Percentiles rank a stretch among this genome's conserved stretches.
phyloP scores from a whole-genome alignment of 2,888 invertebrate species.

The Brenthis hecate region DNA sequence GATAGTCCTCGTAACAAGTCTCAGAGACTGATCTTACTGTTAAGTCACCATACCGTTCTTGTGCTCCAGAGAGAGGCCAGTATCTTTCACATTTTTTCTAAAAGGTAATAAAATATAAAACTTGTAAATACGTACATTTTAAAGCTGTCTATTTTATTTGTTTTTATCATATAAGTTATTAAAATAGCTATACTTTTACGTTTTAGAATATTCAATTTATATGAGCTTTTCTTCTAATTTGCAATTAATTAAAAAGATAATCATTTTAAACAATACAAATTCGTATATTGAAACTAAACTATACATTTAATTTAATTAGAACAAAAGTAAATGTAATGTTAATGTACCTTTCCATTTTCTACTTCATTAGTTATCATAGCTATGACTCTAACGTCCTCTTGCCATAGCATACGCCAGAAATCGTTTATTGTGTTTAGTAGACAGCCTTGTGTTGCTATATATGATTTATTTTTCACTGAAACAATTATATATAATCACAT shows the following conservation, averaged over 20 bases:
- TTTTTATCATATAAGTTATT: too few relatives aligned
- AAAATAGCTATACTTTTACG: too few relatives aligned
- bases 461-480: constrained; percentile 83
- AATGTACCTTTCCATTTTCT: constrained; percentile 90
- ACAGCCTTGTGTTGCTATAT: constrained; percentile 97
- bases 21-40: constrained; percentile 89
- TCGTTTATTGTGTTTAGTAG: constrained; percentile 93
- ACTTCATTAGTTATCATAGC: constrained; percentile 99
- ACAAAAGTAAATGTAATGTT: not conserved
- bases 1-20: constrained; percentile 91
- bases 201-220: too few relatives aligned
- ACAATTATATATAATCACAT: constrained; percentile 29
- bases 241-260: too few relatives aligned
- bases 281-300: too few relatives aligned
- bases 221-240: too few relatives aligned
- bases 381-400: constrained; percentile 97
- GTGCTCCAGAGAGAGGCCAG: constrained; percentile 93
- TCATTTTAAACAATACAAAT: too few relatives aligned
- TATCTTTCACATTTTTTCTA: constrained; percentile 94
- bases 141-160: too few relatives aligned
- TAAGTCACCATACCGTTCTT: constrained; percentile 87
- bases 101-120: constrained; percentile 34
- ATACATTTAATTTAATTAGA: too few relatives aligned
- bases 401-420: constrained; percentile 99
- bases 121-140: too few relatives aligned